Conservation (phyloP, 2,888 invertebrate genomes). For the Diogma glabrata region DNA sequence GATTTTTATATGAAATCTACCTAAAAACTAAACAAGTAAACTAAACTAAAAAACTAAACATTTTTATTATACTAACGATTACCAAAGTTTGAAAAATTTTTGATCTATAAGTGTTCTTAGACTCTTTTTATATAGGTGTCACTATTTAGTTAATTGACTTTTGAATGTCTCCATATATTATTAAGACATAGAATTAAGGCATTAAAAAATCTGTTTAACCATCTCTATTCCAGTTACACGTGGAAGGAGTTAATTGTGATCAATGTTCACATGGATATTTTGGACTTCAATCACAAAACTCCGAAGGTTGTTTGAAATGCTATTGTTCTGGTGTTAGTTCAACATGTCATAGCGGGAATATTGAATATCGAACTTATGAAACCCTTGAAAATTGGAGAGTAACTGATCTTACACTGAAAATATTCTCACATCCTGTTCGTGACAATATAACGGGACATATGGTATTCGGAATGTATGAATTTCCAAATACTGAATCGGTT, state of each 20-base stretch:
- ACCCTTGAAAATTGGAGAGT: conserved; percentile 54
- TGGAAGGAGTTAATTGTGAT: conserved; percentile 76
- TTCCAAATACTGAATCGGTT: conserved; percentile 56
- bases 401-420: conserved; percentile 49
- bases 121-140: too few species aligned
- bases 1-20: too few species aligned
- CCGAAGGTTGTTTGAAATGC: conserved; percentile 75
- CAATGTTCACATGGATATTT: conserved; percentile 75
- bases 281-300: conserved; percentile 54
- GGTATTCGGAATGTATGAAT: conserved; percentile 46
- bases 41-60: too few species aligned
- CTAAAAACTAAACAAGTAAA: too few species aligned
- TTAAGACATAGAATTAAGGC: too few species aligned
- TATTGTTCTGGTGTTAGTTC: conserved; percentile 79
- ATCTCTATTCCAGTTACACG: conserved; percentile 48
- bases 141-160: too few species aligned
- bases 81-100: too few species aligned
- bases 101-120: too few species aligned
- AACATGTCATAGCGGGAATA: conserved; percentile 43
- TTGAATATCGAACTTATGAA: conserved; percentile 35
- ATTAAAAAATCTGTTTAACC: neutral
- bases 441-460: conserved; percentile 45
- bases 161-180: too few species aligned
- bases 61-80: too few species aligned
- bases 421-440: conserved; percentile 40